Conservation (phyloP, 2,888 invertebrate genomes). For the Leptinotarsa rubiginosa region DNA sequence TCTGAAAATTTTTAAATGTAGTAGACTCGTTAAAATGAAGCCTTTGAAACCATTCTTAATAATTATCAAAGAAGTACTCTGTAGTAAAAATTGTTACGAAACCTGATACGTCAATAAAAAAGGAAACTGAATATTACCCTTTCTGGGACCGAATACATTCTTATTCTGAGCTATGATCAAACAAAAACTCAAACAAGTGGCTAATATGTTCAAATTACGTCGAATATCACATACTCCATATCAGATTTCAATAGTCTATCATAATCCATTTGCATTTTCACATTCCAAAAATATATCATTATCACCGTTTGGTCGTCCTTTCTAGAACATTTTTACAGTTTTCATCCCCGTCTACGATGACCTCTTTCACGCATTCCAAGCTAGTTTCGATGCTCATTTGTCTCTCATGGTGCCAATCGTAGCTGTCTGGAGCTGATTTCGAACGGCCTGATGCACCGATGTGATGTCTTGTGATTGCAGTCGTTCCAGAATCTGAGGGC, state of each 20-base stretch:
- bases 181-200: too few species aligned
- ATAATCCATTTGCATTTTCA: not conserved
- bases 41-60: too few species aligned
- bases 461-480: conserved; percentile 58
- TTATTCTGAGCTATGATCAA: too few species aligned
- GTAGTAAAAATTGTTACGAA: too few species aligned
- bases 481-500: conserved; percentile 53
- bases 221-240: not conserved
- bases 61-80: too few species aligned
- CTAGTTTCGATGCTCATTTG: conserved; percentile 57
- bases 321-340: conserved; percentile 13
- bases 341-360: conserved; percentile 47
- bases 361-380: conserved; percentile 61
- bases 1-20: too few species aligned
- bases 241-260: not conserved
- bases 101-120: too few species aligned
- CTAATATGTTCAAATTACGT: not conserved
- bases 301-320: conserved; percentile 39
- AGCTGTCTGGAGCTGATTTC: conserved; percentile 82
- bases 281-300: not conserved
- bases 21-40: too few species aligned
- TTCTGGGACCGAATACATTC: too few species aligned
- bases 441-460: conserved; percentile 72
- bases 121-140: too few species aligned
- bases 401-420: conserved; percentile 62